Evolutionary conservation across 2,797 vertebrate genomes (phyloP), one percentile per base, ranked within the genome.

Genomic region (Siniperca obscura): DNA sequence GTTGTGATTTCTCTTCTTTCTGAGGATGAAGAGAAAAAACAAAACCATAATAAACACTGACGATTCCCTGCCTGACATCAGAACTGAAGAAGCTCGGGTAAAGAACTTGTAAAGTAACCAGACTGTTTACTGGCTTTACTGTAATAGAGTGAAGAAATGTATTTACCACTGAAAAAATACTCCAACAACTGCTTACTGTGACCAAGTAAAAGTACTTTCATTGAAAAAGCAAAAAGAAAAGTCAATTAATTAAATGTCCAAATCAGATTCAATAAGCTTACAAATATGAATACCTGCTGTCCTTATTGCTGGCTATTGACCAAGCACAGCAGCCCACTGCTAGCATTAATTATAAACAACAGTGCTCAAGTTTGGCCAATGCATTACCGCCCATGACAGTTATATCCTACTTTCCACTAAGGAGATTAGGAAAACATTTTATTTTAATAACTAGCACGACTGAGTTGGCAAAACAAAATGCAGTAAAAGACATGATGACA

Each of bases 1-100:
- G 93, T 30, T 88, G 89, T 4, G 90, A 69, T 84, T 85, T 95
- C 7, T 97, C 95, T 74, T 85, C 96, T 86, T 82, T 94, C 97
- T 98, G 88, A 73, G 65, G 56, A 70, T 67, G 5, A 67, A 30
- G 46, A 71, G 53, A 42, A 68, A 64, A 71, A 61, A 82, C 55
- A 34, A 69, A n/a, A 61, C 0, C 0, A 46, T 5, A 46, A 44
- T 68, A 40, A 68, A 72, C 22, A 60, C 7, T 11, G 16, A 53
- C 0, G 7, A 44, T 52, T 60, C 21, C 0, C 12, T 19, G 22
- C 2, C 8, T 78, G 8, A 72, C 17, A 59, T 44, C 21, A 64
- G 25, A 67, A 55, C 0, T 14, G 16, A 38, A 76, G 2, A 64
- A 14, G 2, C 10, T 66, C 46, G 12, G 2, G 19, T 38, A 3